Percentiles rank a stretch among this genome's conserved stretches.
Conservation (phyloP, 2,888 invertebrate species). For the Agriopis leucophaearia region DNA sequence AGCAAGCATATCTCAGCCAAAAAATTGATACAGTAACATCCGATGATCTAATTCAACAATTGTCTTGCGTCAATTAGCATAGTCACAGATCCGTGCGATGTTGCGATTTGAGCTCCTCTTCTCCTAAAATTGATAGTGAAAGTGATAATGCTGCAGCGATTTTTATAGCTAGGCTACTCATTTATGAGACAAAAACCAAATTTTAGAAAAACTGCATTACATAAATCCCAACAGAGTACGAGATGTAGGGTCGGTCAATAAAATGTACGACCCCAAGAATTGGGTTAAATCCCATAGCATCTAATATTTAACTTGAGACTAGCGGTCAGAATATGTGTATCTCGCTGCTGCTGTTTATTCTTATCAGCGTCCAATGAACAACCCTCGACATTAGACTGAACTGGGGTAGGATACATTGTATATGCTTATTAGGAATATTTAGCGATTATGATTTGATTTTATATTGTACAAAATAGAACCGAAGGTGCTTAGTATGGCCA, state of each 20-base stretch:
- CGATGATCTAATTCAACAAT: neutral
- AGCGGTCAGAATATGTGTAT: neutral
- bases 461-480: neutral
- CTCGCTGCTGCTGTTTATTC: neutral
- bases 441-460: neutral
- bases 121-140: neutral
- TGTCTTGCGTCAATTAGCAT: too few relatives aligned
- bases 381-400: neutral
- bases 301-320: constrained; percentile 17
- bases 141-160: neutral
- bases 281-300: constrained; percentile 16
- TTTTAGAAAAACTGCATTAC: neutral
- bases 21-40: neutral
- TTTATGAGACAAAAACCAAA: neutral
- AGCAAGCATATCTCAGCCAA: too few relatives aligned
- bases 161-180: neutral
- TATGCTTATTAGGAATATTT: neutral
- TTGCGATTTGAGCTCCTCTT: neutral
- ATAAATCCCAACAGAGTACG: constrained; percentile 12
- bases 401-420: neutral
- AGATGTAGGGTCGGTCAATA: constrained; percentile 28
- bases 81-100: neutral
- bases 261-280: constrained; percentile 15
- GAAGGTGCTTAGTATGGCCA: neutral
- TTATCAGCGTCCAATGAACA: neutral